Conservation (phyloP, 2,888 invertebrate species). For the Romanomermis culicivorax region DNA sequence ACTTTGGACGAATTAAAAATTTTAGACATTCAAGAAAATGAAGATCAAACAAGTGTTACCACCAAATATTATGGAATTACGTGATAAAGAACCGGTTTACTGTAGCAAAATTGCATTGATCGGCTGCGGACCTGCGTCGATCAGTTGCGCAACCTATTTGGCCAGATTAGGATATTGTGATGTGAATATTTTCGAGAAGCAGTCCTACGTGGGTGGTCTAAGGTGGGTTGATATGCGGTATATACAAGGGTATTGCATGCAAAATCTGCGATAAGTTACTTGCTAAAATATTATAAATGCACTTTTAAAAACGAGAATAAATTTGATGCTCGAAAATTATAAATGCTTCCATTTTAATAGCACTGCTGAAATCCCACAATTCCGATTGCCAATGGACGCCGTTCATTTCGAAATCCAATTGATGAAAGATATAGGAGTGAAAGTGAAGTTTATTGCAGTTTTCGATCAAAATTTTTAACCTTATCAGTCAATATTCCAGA, state of each 20-base stretch:
- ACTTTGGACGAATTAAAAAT: too few species aligned
- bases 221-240: slow-evolving; percentile 38
- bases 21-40: slow-evolving; percentile 73
- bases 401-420: slow-evolving; percentile 78
- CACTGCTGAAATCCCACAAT: slow-evolving; percentile 86
- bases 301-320: too few species aligned
- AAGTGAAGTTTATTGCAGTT: slow-evolving; percentile 23
- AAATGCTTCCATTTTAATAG: slow-evolving; percentile 36
- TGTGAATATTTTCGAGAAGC: slow-evolving; percentile 74
- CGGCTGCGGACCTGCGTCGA: slow-evolving; percentile 85
- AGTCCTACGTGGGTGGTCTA: slow-evolving; percentile 64
- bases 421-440: slow-evolving; percentile 75
- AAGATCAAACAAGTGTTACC: slow-evolving; percentile 63
- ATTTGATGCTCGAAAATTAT: too few species aligned
- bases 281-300: too few species aligned
- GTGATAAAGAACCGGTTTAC: slow-evolving; percentile 31
- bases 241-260: not conserved
- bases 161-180: slow-evolving; percentile 75
- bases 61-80: slow-evolving; percentile 38
- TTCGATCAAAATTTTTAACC: too few species aligned
- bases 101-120: slow-evolving; percentile 54
- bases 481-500: too few species aligned
- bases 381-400: slow-evolving; percentile 70
- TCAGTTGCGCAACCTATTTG: slow-evolving; percentile 86
- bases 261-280: too few species aligned